Base-by-base conservation (phyloP, 2,888 invertebrate genomes). In the Drosophila pseudotakahashii region DNA sequence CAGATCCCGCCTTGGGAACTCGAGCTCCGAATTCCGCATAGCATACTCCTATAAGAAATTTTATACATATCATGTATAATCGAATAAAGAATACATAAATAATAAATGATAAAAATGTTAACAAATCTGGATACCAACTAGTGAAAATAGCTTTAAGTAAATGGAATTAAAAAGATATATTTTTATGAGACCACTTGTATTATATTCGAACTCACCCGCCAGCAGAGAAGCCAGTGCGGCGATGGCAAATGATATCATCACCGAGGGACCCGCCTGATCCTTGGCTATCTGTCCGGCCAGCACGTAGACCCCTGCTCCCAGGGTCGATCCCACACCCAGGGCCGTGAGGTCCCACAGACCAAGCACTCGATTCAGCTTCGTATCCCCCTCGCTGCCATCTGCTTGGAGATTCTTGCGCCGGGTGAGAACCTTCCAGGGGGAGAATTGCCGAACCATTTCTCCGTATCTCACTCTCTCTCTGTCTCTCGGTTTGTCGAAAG, bases 261-360 rank as follows among this genome's bases (percentile, higher is more conserved):
- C 95, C 0, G 97, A 96, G 0, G 98, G 98, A 0, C 98, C 98
- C 0, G 97, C 96, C 23, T 94, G 93, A 69, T 94, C 93, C 86
- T 94, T 94, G 1, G 97, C 96, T 52, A 97, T 97, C 57, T 95
- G 94, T 6, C 97, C 97, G 52, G 96, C 95, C 71, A 98, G 92
- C 6, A 98, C 96, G 91, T 98, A 98, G 61, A 98, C 95, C 13
- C 98, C 98, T 5, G 97, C 96, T n/a, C 97, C 97, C 58, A 98
- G 93, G 0, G 96, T 96, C 76, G 96, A 95, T 71, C 96, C 96
- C 72, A 96, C 94, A 9, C 95, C 98, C 47, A 98, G 91, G 1
- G 96, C 95, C 0, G 96, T 96, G 66, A 98, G 92, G 91, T 98
- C 97, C 74, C 90, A 92, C 7, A 92, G 76, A 5, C 90, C 89